phyloP scores from a whole-genome alignment of 1,140 invertebrate species.

The Aradophagus sp. region DNA sequence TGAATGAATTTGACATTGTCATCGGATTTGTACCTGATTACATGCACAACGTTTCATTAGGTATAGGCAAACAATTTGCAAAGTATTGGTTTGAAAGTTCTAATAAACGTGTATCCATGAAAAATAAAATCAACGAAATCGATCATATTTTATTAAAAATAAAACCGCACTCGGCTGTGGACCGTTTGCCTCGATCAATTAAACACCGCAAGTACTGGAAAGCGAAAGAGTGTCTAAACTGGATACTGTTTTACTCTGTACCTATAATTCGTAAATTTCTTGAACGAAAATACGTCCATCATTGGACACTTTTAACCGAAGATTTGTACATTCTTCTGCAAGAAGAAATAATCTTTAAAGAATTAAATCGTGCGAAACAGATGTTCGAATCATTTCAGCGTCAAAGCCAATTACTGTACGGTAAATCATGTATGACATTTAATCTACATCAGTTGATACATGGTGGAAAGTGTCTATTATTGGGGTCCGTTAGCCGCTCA shows the following conservation, averaged over 20 bases:
- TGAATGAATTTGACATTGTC: slow-evolving; percentile 7
- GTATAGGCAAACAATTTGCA: slow-evolving; percentile 4
- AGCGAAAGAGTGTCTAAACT: slow-evolving; percentile 8
- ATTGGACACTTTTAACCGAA: slow-evolving; percentile 2
- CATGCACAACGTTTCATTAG: slow-evolving; percentile 11
- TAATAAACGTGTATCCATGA: background rate
- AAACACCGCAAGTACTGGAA: background rate
- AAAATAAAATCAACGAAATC: slow-evolving; percentile 1
- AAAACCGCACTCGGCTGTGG: slow-evolving; percentile 3
- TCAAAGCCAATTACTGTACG: background rate
- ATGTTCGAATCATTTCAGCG: background rate
- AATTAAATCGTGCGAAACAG: background rate
- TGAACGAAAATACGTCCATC: background rate
- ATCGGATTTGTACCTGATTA: slow-evolving; percentile 18
- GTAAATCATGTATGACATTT: background rate
- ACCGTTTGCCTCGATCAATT: background rate
- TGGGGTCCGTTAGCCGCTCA: background rate
- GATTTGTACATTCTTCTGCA: slow-evolving; percentile 1
- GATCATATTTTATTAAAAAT: slow-evolving; percentile 6
- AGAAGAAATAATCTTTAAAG: background rate
- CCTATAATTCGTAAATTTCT: background rate
- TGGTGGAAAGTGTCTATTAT: slow-evolving; percentile 1
- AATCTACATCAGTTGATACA: slow-evolving; percentile 5
- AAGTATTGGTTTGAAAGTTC: background rate
- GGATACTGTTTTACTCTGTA: background rate